Evolutionary conservation across 1,140 invertebrate genomes (phyloP), one percentile per base, ranked within the genome.

Genomic region (Brachionus sp.): DNA sequence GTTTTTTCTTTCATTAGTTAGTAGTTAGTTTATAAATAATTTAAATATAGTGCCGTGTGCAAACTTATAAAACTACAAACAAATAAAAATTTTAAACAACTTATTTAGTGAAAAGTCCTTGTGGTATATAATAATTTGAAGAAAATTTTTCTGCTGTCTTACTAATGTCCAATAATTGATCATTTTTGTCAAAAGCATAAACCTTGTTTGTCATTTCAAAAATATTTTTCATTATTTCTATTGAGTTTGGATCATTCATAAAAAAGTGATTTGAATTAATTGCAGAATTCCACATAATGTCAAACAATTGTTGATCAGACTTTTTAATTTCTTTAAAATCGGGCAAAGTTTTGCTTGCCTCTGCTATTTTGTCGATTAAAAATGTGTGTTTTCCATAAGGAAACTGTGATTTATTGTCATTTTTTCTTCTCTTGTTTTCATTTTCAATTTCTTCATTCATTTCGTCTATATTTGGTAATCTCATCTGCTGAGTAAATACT

Each of bases 311-410:
- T 12, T 7, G 9, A 19, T 77, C 35, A 1, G 3, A 7, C 3
- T 1, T 77, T 50, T 50, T 46, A 29, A 77, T n/a, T n/a, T 44
- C n/a, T 16, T 77, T 33, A 46, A 77, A 46, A 77, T 77, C 75
- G 3, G 37, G 39, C 44, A 77, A 77, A 0, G 44, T 12, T 1
- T 77, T 16, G 5, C 42, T 29, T 77, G 42, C 16, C 12, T 35
- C n/a, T 16, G 75, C 75, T 77, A 77, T 33, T 5, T 77, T 77
- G 33, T 77, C 75, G 19, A 57, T 37, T 35, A 77, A n/a, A 46
- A 10, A n/a, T 13, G 33, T 33, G 46, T 46, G 33, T 5, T 16
- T 53, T 0, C 75, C 75, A 77, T 77, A 50, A n/a, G 75, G 75
- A 50, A 46, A 77, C n/a, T 77, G 75, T 53, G 33, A 29, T n/a